A percentile compares a stretch with the other conserved stretches of the same genome.
Conservation (phyloP, 2,888 invertebrate genomes). For the Dryobota labecula region DNA sequence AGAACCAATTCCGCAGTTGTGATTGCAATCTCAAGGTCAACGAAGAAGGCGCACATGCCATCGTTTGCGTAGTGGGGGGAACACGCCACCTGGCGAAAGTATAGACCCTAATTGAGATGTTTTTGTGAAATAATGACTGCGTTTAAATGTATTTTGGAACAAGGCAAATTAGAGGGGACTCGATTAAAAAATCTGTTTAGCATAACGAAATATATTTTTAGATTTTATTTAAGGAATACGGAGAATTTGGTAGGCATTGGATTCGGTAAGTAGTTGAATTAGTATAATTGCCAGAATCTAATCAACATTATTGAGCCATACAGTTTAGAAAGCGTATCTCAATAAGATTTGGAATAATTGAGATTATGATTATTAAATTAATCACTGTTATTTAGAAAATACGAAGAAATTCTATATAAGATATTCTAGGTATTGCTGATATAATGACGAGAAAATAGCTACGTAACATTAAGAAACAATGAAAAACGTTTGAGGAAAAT, state of each 20-base stretch:
- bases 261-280: neutral
- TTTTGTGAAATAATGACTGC: conserved; percentile 31
- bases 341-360: conserved; percentile 16
- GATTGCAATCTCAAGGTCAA: conserved; percentile 40
- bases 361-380: conserved; percentile 12
- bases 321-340: conserved; percentile 13
- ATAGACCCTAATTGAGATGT: conserved; percentile 48
- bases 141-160: conserved; percentile 33
- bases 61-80: conserved; percentile 57
- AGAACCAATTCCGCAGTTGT: conserved; percentile 24
- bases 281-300: conserved; percentile 12
- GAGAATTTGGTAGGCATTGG: neutral
- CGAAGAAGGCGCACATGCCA: conserved; percentile 51
- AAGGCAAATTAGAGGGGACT: neutral
- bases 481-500: conserved; percentile 33
- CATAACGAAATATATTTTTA: neutral
- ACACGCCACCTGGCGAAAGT: conserved; percentile 65
- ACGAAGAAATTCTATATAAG: neutral
- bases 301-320: conserved; percentile 7
- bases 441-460: conserved; percentile 3
- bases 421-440: neutral
- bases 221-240: neutral
- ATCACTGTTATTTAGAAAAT: conserved; percentile 9
- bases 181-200: neutral
- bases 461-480: conserved; percentile 16